These are phyloP conservation scores for Recurvirostra avosetta DNA, from an alignment of 2,113 vertebrate species.

Conservation along the genomic window DNA sequence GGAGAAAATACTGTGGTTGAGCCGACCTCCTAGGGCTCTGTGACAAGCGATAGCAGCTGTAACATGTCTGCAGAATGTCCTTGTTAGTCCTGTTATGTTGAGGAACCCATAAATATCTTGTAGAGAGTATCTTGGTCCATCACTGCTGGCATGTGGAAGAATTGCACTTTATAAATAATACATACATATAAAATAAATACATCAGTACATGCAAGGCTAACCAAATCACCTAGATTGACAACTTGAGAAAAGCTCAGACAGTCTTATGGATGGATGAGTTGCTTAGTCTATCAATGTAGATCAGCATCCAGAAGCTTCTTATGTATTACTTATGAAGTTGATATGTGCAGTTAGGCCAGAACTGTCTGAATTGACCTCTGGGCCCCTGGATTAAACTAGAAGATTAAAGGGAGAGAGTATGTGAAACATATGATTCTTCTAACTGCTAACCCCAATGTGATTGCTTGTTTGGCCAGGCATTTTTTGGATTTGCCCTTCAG, in stretches of 20 bases:
- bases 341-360: constrained; percentile 3
- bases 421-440: neutral
- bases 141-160: constrained; percentile 50
- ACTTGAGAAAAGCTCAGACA: neutral
- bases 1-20: neutral
- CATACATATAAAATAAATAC: constrained; percentile 61
- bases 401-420: neutral
- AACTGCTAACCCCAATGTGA: neutral
- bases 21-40: constrained; percentile 12
- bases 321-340: constrained; percentile 15
- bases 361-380: constrained; percentile 38
- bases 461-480: constrained; percentile 35
- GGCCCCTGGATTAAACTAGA: constrained; percentile 15
- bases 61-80: neutral
- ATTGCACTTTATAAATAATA: constrained; percentile 67
- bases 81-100: constrained; percentile 54
- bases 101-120: constrained; percentile 58
- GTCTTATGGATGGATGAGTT: constrained; percentile 32
- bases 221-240: constrained; percentile 61
- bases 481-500: constrained; percentile 20
- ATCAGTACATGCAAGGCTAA: constrained; percentile 41
- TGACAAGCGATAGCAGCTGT: constrained; percentile 48
- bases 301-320: constrained; percentile 43
- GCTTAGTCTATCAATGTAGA: constrained; percentile 43
- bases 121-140: constrained; percentile 26